phyloP scores from a whole-genome alignment of 2,888 invertebrate species.

The Brachycybe producta region DNA sequence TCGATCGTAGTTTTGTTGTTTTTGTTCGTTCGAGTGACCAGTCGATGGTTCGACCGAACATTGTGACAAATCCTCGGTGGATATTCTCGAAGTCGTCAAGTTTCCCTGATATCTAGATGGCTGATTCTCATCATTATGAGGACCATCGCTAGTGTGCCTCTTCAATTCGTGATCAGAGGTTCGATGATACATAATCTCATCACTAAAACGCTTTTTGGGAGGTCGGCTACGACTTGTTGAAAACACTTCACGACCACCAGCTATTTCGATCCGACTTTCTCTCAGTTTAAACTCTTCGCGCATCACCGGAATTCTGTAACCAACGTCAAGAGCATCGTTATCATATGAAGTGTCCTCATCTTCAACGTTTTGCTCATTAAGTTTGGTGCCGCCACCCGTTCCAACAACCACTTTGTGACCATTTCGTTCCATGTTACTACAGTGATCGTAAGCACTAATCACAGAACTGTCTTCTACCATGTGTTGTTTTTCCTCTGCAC shows the following conservation, averaged over 20 bases:
- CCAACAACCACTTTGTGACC: not conserved
- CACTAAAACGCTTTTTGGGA: constrained; percentile 48
- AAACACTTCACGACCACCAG: constrained; percentile 70
- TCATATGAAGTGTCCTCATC: constrained; percentile 9
- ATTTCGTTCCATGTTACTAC: constrained; percentile 11
- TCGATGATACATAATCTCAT: constrained; percentile 27
- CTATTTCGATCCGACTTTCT: constrained; percentile 32
- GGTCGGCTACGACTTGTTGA: constrained; percentile 70
- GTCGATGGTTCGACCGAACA: not conserved
- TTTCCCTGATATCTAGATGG: constrained; percentile 19
- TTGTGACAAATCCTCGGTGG: not conserved
- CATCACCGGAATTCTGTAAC: constrained; percentile 18
- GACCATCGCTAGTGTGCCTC: constrained; percentile 22
- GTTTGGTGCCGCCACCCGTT: not conserved
- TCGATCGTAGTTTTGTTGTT: not conserved
- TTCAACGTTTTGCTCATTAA: not conserved
- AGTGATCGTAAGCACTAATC: constrained; percentile 18
- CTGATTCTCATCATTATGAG: constrained; percentile 23
- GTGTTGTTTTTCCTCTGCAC: too few species aligned
- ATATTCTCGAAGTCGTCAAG: not conserved
- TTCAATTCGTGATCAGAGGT: constrained; percentile 21
- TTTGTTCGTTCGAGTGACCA: not conserved
- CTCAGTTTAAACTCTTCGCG: constrained; percentile 19
- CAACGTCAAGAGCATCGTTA: constrained; percentile 18
- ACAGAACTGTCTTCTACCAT: constrained; percentile 16